These are phyloP conservation scores for Argopecten irradians DNA, from an alignment of 1,140 invertebrate species.

Conservation along the genomic window DNA sequence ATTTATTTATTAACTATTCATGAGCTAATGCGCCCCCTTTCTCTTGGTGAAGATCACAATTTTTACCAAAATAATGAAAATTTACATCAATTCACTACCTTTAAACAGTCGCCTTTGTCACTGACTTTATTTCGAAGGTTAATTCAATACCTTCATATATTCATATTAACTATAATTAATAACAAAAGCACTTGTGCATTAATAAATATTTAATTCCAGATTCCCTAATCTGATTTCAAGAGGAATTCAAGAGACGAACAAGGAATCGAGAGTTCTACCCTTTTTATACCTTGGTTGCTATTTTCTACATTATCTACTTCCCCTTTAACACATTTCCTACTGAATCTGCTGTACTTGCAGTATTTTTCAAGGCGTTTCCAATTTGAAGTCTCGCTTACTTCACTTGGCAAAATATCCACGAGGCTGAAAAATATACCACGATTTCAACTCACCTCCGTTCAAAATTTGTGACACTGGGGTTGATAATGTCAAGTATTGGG, in stretches of 20 bases:
- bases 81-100: too few species aligned
- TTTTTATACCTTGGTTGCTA: not conserved
- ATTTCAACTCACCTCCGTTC: conserved; percentile 33
- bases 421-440: not conserved
- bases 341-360: not conserved
- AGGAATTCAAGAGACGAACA: not conserved
- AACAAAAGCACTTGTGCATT: too few species aligned
- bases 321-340: not conserved
- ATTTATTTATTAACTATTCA: too few species aligned
- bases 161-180: too few species aligned
- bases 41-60: too few species aligned
- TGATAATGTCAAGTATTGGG: conserved; percentile 55
- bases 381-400: conserved; percentile 48
- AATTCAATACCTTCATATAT: too few species aligned
- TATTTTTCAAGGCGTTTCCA: conserved; percentile 52
- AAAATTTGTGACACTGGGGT: conserved; percentile 45
- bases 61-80: too few species aligned
- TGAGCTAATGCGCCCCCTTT: too few species aligned
- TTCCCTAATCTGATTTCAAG: too few species aligned
- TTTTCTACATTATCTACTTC: not conserved
- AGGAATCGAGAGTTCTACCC: not conserved
- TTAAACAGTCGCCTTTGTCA: too few species aligned
- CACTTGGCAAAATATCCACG: conserved; percentile 25
- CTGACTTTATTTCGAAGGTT: too few species aligned
- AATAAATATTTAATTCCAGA: too few species aligned